Evolutionary conservation across 2,888 invertebrate genomes (phyloP).

Genomic region (Cryptocheilus praepositus): DNA sequence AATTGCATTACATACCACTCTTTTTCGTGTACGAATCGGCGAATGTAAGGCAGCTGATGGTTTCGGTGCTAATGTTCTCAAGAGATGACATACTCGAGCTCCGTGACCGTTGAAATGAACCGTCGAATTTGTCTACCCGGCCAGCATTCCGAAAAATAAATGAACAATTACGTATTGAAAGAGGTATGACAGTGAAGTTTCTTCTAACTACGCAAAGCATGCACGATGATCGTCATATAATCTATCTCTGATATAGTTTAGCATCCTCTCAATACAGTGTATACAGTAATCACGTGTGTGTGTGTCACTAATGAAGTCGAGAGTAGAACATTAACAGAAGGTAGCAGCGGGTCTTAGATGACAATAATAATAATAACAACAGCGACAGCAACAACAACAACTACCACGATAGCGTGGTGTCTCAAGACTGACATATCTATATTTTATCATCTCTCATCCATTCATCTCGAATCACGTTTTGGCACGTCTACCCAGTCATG

Average conservation of each 20-base stretch:
- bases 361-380: conserved; percentile 37
- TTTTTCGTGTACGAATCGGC: conserved; percentile 96
- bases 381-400: conserved; percentile 59
- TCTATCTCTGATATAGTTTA: conserved; percentile 36
- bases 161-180: conserved; percentile 45
- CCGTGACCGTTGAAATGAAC: conserved; percentile 95
- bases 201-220: conserved; percentile 23
- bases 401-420: conserved; percentile 48
- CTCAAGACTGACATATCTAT: background rate
- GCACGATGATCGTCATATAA: conserved; percentile 31
- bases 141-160: conserved; percentile 77
- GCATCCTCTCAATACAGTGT: conserved; percentile 34
- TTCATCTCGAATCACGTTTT: background rate
- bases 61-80: conserved; percentile 97
- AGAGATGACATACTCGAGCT: conserved; percentile 98
- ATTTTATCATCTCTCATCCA: conserved; percentile 12
- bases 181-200: background rate
- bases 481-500: background rate
- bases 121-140: conserved; percentile 96
- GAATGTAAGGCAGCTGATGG: conserved; percentile 96
- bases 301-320: conserved; percentile 19
- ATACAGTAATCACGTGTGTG: conserved; percentile 26
- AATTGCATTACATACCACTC: conserved; percentile 82
- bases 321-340: conserved; percentile 13
- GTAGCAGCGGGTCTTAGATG: conserved; percentile 34